Base-by-base conservation (phyloP, 2,888 invertebrate species). In the Zootermopsis nevadensis region DNA sequence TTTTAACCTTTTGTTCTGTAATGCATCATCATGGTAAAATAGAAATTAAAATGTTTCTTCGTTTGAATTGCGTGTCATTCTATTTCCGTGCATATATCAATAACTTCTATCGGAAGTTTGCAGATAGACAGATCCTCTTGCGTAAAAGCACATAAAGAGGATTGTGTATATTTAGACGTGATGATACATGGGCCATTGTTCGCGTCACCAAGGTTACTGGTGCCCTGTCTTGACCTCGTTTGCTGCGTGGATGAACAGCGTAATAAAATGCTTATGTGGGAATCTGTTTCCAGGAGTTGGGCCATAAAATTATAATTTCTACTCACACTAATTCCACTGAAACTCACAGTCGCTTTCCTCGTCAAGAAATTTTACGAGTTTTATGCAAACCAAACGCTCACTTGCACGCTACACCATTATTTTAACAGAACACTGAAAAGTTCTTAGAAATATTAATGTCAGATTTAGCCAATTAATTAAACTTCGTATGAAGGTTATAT, bases 1-100 rank as follows among this genome's bases (percentile, higher is more conserved):
- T 69, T 69, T 69, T 31, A 69, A 22, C 33, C 27, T 6, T 66
- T 66, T 30, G 12, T n/a, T 66, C 2, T 15, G 19, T 19, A 66
- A 27, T n/a, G 27, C 30, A 66, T 66, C 1, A n/a, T 27, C 2
- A 66, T 66, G 0, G 15, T 66, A n/a, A 27, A 69, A 69, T 33
- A 69, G 0, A 69, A 33, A 69, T 69, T 69, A 69, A 69, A 69
- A 69, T 33, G 69, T 69, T 69, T 69, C 69, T 69, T 69, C 31
- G 0, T 69, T 15, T 69, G 3, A 69, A 24, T 69, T 69, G 69
- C 69, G 33, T 69, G 69, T 33, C 33, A 69, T 3, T 69, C 69
- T 69, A 69, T 33, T 35, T 69, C 33, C 69, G 33, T 69, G 69
- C 69, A 4, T 27, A 69, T 0, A 69, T 69, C 33, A 33, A 69